Evolutionary conservation across 1,140 invertebrate species (phyloP).

Genomic region (Drosophila nasuta): DNA sequence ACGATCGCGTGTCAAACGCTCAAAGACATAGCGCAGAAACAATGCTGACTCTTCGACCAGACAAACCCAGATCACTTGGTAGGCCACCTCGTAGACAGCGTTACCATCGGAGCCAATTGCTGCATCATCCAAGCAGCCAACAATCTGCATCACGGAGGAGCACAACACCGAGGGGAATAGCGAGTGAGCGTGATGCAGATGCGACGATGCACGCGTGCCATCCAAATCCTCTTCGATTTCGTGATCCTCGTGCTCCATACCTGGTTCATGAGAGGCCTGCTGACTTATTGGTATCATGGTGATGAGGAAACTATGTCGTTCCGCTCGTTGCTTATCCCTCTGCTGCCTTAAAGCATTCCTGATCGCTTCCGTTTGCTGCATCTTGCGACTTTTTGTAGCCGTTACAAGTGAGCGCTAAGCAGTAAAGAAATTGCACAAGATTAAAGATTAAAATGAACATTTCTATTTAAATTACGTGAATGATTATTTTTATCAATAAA

Average conservation of each 20-base stretch:
- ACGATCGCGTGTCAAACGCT: conserved; percentile 97
- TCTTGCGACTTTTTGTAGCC: conserved; percentile 98
- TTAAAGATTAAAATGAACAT: background rate
- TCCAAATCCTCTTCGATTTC: conserved; percentile 92
- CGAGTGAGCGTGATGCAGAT: conserved; percentile 94
- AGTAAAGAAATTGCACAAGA: background rate
- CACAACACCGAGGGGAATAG: conserved; percentile 98
- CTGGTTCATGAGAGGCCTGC: conserved; percentile 98
- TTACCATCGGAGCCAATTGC: conserved; percentile 97
- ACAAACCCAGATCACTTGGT: conserved; percentile 98
- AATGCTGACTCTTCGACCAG: conserved; percentile 98
- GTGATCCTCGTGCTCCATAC: conserved; percentile 96
- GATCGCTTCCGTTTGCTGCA: conserved; percentile 99
- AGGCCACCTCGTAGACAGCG: conserved; percentile 95
- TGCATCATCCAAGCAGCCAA: conserved; percentile 97
- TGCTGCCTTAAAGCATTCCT: conserved; percentile 97
- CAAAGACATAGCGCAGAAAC: conserved; percentile 97
- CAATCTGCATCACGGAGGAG: conserved; percentile 97
- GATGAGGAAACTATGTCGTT: conserved; percentile 97
- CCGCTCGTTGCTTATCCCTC: conserved; percentile 96
- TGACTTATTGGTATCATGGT: conserved; percentile 98
- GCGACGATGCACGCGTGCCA: conserved; percentile 89
- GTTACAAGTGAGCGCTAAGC: conserved; percentile 96
- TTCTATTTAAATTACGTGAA: background rate
- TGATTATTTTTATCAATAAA: background rate